Evolutionary conservation across 2,113 vertebrate genomes (phyloP), one percentile per base, ranked within the genome.

Genomic region (Esox niger): DNA sequence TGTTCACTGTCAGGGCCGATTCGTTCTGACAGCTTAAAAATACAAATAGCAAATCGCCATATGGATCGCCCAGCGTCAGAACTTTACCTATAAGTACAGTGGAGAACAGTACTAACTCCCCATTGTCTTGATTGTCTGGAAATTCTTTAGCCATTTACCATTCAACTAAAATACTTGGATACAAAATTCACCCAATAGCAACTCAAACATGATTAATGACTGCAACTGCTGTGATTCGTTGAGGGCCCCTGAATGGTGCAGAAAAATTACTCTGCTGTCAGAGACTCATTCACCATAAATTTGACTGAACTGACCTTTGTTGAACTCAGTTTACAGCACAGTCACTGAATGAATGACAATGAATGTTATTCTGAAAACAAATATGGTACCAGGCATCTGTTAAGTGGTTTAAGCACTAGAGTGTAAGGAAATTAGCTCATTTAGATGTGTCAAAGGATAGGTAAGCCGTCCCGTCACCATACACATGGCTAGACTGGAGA

Each of bases 11-110:
- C 88, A 88, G 84, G 62, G 46, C 33, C 54, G 76, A 91, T 90
- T 89, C 78, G 46, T 86, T 86, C 78, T 90, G 87, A 92, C 88
- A 91, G 90, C 82, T 71, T 77, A 74, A 76, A 87, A 82, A 81
- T 76, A 78, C 81, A 84, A 87, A 89, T 54, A 71, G 76, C 33
- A 86, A 76, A 81, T 61, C 69, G 77, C 83, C 52, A 62, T 46
- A 71, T 59, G 66, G 81, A 78, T 84, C 70, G 75, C 76, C 84
- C 85, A 87, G 86, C 83, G 82, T 78, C 69, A 68, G 71, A 77
- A 82, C 76, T 81, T 79, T 71, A 79, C 75, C 74, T 68, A 71
- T 83, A 83, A 83, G 80, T 89, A 84, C 69, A 76, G 71, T 31
- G 25, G 17, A 78, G 47, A 38, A 38, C 13, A 38, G 35, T 4